These are phyloP conservation scores for Egretta garzetta DNA, from an alignment of 2,113 vertebrate species.

Conservation along the genomic window DNA sequence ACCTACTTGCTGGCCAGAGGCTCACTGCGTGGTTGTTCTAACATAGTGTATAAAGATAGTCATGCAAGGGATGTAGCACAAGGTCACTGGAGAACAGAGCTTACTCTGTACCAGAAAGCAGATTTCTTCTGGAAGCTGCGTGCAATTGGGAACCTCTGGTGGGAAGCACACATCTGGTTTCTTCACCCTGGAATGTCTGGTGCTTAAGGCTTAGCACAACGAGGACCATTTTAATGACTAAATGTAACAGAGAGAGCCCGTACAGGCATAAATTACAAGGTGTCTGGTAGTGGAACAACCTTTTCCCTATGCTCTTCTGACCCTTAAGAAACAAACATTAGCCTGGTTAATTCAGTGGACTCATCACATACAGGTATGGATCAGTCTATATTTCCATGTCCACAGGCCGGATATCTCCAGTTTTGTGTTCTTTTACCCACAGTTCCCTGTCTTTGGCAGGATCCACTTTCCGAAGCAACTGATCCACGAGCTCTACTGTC, in stretches of 20 bases:
- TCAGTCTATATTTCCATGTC: constrained; percentile 91
- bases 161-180: constrained; percentile 46
- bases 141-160: constrained; percentile 50
- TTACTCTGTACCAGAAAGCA: constrained; percentile 58
- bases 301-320: constrained; percentile 33
- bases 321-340: neutral
- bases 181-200: constrained; percentile 67
- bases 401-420: constrained; percentile 91
- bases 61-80: constrained; percentile 67
- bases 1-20: constrained; percentile 39
- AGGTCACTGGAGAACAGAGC: constrained; percentile 51
- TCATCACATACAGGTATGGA: neutral
- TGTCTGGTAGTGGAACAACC: constrained; percentile 40
- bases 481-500: constrained; percentile 97
- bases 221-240: constrained; percentile 58
- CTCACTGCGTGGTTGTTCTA: constrained; percentile 3
- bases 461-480: constrained; percentile 94
- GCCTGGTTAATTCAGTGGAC: constrained; percentile 36
- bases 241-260: constrained; percentile 55
- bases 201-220: constrained; percentile 71
- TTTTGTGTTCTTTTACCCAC: constrained; percentile 96
- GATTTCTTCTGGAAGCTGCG: constrained; percentile 59
- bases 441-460: constrained; percentile 92
- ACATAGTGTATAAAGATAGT: constrained; percentile 28
- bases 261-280: constrained; percentile 67